Base-by-base conservation (phyloP, 2,113 vertebrate genomes). In the Candoia aspera region DNA sequence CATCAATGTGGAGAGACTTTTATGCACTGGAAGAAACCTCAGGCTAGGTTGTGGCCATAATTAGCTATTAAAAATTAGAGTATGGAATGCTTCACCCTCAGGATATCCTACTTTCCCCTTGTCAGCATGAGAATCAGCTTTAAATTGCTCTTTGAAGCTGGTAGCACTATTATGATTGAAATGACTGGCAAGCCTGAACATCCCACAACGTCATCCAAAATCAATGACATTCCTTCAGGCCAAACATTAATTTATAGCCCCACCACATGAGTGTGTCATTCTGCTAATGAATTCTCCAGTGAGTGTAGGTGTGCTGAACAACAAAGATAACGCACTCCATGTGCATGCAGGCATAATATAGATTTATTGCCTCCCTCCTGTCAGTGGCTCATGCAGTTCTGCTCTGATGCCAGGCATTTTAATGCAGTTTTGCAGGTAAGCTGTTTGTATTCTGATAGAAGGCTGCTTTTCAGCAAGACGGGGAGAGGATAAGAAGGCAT, bases 251-350 rank as follows among this genome's bases (percentile, higher is more conserved):
- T 97, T 96, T 95, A 95, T 92, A 88, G 93, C 64, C 79, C 90
- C 83, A 0, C 91, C 87, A 90, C 93, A 13, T 90, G 95, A 90
- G 93, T 93, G 0, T 94, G 92, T 95, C 93, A 2, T 94, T 94
- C 94, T 91, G 79, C 95, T 97, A 95, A 97, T 96, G 96, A 96
- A 97, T 95, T 94, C 95, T 95, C 94, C 94, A 94, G 95, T 46
- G 92, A 96, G 91, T 91, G 90, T 92, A 94, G 96, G 94, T 95
- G 93, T 92, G 87, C 93, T 94, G 94, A 96, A 92, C 95, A 96
- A 94, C 94, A 91, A 92, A 96, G 96, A 96, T 95, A 93, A 96
- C n/a, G n/a, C n/a, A n/a, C n/a, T n/a, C 91, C 92, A 60, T 91
- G 92, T 90, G 90, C 42, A 12, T 89, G 93, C 93, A 87, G 91